Evolutionary conservation across 2,113 vertebrate species (phyloP), one percentile per base, ranked within the genome.

Genomic region (Heloderma charlesbogerti): DNA sequence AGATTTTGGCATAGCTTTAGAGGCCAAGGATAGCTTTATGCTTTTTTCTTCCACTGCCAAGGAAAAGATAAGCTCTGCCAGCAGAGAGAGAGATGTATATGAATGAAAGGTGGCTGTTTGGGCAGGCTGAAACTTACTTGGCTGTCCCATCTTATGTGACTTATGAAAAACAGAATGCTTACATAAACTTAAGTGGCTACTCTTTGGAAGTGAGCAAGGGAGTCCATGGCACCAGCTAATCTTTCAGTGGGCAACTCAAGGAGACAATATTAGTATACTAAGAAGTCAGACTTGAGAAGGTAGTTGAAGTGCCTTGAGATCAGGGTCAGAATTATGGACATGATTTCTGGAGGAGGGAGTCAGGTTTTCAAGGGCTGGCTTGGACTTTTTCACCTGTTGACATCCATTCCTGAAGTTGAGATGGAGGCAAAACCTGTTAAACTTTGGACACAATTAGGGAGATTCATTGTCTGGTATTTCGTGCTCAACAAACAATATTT

Each of bases 251-350:
- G 92, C 89, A 95, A 92, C 71, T 81, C 37, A 0, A 48, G 6
- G 51, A 45, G 91, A 0, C 75, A 78, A 22, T 67, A 10, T 92
- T 87, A 84, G 75, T 63, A 2, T 3, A 25, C 57, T 84, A 48
- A 92, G 91, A 3, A 45, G 31, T 83, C 48, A 22, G 22, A 89
- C 27, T 37, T 83, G n/a, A 9, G 25, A 72, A 77, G 37, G 85
- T 43, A 57, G 80, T 93, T 86, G 37, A 0, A 77, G 89, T 89
- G 93, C 92, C 87, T 95, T 92, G 87, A 43, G 7, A 22, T 63
- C 31, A 37, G 45, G n/a, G 31, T 60, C 60, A 7, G 29, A 51
- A 22, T 45, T 27, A 31, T 48, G 43, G 37, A 83, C 43, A 31
- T 69, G 18, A 45, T 25, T 80, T 72, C 60, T 69, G n/a, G 48